A percentile compares a stretch with the other conserved stretches of the same genome.
phyloP scores from a whole-genome alignment of 2,888 invertebrate species.

The Tuberolachnus salignus region DNA sequence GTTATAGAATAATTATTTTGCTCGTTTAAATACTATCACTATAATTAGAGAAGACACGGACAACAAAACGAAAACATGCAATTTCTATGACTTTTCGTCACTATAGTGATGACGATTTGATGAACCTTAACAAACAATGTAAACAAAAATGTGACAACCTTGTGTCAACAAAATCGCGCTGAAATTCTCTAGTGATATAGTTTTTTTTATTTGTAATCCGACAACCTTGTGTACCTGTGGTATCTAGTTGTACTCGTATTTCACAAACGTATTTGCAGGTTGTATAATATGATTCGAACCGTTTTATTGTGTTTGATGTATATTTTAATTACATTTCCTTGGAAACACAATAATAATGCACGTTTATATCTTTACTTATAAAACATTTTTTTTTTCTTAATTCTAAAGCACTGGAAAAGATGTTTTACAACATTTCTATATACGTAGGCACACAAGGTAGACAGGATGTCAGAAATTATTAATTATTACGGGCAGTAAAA shows the following conservation, averaged over 20 bases:
- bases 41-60: no score
- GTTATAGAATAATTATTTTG: no score
- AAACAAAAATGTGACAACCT: not conserved
- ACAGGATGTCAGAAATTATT: not conserved
- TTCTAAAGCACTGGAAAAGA: not conserved
- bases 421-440: not conserved
- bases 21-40: no score
- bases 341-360: not conserved
- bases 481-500: not conserved
- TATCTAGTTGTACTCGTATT: slow-evolving; percentile 3
- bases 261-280: not conserved
- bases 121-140: no score
- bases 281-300: not conserved
- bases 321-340: not conserved
- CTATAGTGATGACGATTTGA: no score
- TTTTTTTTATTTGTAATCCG: not conserved
- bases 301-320: not conserved
- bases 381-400: not conserved
- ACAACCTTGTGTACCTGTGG: slow-evolving; percentile 1
- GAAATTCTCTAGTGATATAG: not conserved
- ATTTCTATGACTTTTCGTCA: no score
- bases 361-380: not conserved
- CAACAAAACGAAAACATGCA: no score
- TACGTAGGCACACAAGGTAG: slow-evolving; percentile 17
- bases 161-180: not conserved